These are phyloP conservation scores for Ostrea denselamellosa DNA, from an alignment of 1,140 invertebrate species.

Conservation along the genomic window DNA sequence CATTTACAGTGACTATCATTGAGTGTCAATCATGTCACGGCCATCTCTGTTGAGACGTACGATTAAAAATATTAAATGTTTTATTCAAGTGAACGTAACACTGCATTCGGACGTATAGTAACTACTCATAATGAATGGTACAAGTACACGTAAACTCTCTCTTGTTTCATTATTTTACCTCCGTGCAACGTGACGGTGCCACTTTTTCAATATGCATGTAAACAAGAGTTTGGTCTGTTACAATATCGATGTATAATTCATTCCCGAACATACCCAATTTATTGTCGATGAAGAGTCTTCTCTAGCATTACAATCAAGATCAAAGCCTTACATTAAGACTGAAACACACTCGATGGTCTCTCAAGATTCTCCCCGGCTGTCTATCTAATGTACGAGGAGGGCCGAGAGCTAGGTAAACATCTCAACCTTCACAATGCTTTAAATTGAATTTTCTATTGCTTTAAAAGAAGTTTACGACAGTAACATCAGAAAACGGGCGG, in stretches of 20 bases:
- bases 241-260: conserved; percentile 23
- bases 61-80: too few species aligned
- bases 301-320: neutral
- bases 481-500: neutral
- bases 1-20: too few species aligned
- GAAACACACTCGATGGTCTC: conserved; percentile 19
- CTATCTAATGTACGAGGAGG: conserved; percentile 18
- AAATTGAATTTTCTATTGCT: conserved; percentile 38
- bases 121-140: neutral
- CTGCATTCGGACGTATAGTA: too few species aligned
- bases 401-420: conserved; percentile 24
- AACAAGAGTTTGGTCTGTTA: neutral
- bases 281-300: conserved; percentile 3
- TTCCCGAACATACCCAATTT: neutral
- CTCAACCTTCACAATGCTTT: neutral
- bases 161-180: neutral
- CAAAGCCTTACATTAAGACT: conserved; percentile 26
- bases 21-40: too few species aligned
- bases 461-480: conserved; percentile 14
- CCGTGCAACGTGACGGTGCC: neutral
- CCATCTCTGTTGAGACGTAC: too few species aligned
- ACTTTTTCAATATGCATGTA: neutral
- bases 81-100: too few species aligned
- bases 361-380: neutral
- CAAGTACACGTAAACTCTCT: conserved; percentile 9